These are phyloP conservation scores for Sinodicranocentrus sp. DNA, from an alignment of 2,888 invertebrate genomes.

Conservation along the genomic window DNA sequence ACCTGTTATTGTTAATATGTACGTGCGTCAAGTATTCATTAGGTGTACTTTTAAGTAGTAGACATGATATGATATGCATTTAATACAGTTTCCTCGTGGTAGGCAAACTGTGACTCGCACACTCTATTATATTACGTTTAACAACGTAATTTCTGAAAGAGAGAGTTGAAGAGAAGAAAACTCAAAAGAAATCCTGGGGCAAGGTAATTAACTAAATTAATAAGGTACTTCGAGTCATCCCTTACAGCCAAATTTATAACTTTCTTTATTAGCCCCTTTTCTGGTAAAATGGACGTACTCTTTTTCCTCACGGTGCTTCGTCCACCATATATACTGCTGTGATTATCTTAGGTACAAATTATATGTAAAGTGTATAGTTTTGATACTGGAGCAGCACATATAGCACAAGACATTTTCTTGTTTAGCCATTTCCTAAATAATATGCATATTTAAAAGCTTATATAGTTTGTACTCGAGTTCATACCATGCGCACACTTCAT, in stretches of 20 bases:
- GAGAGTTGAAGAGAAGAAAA: neutral
- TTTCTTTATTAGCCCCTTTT: constrained; percentile 60
- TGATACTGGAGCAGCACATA: too few relatives aligned
- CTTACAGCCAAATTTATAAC: constrained; percentile 64
- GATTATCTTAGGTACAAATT: too few relatives aligned
- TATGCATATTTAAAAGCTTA: too few relatives aligned
- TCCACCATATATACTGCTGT: too few relatives aligned
- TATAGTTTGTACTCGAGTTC: too few relatives aligned
- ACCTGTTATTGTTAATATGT: too few relatives aligned
- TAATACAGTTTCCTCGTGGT: neutral
- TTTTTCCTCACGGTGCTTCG: neutral
- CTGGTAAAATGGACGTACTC: constrained; percentile 42
- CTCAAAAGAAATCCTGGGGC: constrained; percentile 43
- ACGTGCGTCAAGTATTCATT: constrained; percentile 29
- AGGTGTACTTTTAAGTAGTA: too few relatives aligned
- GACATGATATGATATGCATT: constrained; percentile 30
- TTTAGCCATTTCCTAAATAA: neutral
- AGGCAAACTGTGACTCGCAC: neutral
- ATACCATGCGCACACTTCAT: neutral
- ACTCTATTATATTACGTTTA: neutral
- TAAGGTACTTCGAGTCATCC: constrained; percentile 67
- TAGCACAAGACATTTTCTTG: too few relatives aligned
- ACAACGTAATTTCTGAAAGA: neutral
- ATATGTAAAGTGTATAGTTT: too few relatives aligned
- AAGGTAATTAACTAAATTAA: constrained; percentile 74